These are phyloP conservation scores for Schrankia costaestrigalis DNA, from an alignment of 2,888 invertebrate genomes.

Conservation along the genomic window DNA sequence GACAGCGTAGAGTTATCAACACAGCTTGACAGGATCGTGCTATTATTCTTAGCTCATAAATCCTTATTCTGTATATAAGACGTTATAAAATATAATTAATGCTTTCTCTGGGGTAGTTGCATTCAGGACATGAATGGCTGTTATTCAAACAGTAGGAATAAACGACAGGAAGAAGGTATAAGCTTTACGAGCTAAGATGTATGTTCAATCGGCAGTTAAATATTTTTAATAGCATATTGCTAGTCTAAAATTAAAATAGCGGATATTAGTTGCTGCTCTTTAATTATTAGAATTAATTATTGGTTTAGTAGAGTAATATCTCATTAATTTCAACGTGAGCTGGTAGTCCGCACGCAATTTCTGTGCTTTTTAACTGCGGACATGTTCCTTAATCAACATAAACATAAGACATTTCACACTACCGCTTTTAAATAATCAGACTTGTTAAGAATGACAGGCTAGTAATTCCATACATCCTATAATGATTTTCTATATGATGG, in stretches of 20 bases:
- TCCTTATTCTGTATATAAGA: background rate
- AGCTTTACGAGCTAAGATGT: conserved; percentile 64
- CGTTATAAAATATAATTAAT: no score
- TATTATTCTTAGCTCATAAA: no score
- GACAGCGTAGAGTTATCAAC: no score
- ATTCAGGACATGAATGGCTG: conserved; percentile 12
- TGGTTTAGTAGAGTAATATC: conserved; percentile 54
- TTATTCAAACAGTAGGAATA: conserved; percentile 52
- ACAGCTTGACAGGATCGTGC: no score
- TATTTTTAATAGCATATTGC: conserved; percentile 59
- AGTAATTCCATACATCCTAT: no score
- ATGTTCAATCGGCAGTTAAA: conserved; percentile 62
- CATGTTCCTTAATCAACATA: conserved; percentile 51
- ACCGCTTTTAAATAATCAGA: no score
- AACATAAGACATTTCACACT: conserved; percentile 23
- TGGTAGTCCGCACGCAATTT: conserved; percentile 49
- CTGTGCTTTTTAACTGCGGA: conserved; percentile 49
- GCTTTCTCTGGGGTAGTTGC: conserved; percentile 17
- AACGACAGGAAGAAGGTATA: conserved; percentile 58
- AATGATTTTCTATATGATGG: no score
- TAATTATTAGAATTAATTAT: conserved; percentile 58
- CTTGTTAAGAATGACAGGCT: no score
- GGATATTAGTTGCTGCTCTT: conserved; percentile 46
- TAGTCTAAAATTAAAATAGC: conserved; percentile 58
- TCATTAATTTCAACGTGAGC: conserved; percentile 62